Conservation (phyloP, 2,888 invertebrate species). For the Sinhomidia bicolor region DNA sequence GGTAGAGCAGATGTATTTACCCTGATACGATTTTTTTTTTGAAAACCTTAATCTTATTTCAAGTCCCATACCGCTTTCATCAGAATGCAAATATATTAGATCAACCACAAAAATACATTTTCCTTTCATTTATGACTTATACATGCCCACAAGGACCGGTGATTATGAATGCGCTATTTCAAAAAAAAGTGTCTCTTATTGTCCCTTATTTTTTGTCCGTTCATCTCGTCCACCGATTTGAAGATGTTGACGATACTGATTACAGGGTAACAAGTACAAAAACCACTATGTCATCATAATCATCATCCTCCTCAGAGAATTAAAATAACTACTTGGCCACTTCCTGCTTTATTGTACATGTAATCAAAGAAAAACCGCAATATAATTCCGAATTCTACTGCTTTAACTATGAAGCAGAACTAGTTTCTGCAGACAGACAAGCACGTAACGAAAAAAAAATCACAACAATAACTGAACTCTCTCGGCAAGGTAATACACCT, state of each 20-base stretch:
- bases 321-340: constrained; percentile 61
- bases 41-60: no score
- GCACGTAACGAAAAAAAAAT: constrained; percentile 28
- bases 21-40: no score
- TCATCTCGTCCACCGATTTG: background rate
- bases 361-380: constrained; percentile 59
- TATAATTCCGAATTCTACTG: constrained; percentile 48
- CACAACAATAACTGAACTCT: constrained; percentile 36
- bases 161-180: background rate
- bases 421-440: constrained; percentile 50
- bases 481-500: constrained; percentile 7
- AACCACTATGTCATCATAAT: constrained; percentile 52
- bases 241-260: background rate
- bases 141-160: constrained; percentile 2
- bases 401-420: constrained; percentile 32
- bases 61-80: no score
- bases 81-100: no score
- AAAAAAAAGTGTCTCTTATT: constrained; percentile 21
- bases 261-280: constrained; percentile 24
- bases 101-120: no score
- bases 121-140: no score
- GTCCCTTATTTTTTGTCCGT: background rate
- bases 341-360: constrained; percentile 52
- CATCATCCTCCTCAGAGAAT: constrained; percentile 46
- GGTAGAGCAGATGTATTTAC: no score